Evolutionary conservation across 2,888 invertebrate genomes (phyloP).

Genomic region (Drosophila gaucha): DNA sequence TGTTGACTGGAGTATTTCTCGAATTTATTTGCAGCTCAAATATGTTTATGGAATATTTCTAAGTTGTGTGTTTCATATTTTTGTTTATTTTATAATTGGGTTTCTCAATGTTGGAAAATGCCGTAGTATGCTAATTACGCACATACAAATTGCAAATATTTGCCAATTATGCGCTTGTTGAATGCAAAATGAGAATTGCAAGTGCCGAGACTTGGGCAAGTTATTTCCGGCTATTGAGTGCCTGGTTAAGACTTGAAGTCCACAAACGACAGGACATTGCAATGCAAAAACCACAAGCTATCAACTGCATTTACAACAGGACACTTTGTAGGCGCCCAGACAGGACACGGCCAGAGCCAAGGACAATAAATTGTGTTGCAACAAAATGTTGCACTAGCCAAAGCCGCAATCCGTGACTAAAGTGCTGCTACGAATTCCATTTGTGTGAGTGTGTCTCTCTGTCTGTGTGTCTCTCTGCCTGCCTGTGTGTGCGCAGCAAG

Average conservation of each 20-base stretch:
- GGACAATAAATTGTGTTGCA: conserved; percentile 60
- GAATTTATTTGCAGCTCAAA: conserved; percentile 19
- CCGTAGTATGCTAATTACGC: conserved; percentile 29
- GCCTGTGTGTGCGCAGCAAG: conserved; percentile 23
- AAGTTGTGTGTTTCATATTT: conserved; percentile 13
- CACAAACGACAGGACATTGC: conserved; percentile 5
- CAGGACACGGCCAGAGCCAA: conserved; percentile 27
- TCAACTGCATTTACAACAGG: conserved; percentile 20
- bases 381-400: conserved; percentile 35
- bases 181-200: conserved; percentile 7
- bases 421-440: conserved; percentile 60
- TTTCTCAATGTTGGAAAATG: conserved; percentile 12
- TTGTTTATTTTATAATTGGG: conserved; percentile 36
- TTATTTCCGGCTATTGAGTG: conserved; percentile 33
- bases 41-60: conserved; percentile 15
- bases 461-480: conserved; percentile 3
- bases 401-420: conserved; percentile 43
- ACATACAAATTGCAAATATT: conserved; percentile 38
- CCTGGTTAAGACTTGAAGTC: conserved; percentile 5
- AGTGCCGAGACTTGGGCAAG: conserved; percentile 6
- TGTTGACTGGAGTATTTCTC: conserved; percentile 11
- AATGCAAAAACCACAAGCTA: conserved; percentile 15
- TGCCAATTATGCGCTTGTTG: conserved; percentile 31
- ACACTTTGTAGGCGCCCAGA: conserved; percentile 18
- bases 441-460: conserved; percentile 4